phyloP scores from a whole-genome alignment of 2,888 invertebrate genomes.

The Boloria selene region DNA sequence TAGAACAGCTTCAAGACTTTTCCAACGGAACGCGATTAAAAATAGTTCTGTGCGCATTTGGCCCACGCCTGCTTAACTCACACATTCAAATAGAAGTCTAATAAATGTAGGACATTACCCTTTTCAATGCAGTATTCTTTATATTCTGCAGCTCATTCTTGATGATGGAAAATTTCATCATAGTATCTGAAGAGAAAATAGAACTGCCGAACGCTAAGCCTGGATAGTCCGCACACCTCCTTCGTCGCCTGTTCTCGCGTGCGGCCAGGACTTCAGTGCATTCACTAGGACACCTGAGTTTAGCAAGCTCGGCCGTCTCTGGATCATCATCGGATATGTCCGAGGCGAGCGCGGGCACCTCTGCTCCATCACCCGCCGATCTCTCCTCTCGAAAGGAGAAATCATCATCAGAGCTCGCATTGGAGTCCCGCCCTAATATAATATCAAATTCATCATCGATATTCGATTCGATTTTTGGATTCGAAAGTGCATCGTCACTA shows the following conservation, averaged over 20 bases:
- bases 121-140: slow-evolving; percentile 96
- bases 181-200: slow-evolving; percentile 96
- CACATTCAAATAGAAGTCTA: slow-evolving; percentile 65
- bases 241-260: slow-evolving; percentile 88
- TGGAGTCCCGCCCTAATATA: slow-evolving; percentile 52
- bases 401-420: slow-evolving; percentile 72
- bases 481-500: slow-evolving; percentile 82
- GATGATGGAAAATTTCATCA: slow-evolving; percentile 99
- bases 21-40: slow-evolving; percentile 67
- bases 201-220: slow-evolving; percentile 95
- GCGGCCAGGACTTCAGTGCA: slow-evolving; percentile 94
- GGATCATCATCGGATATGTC: slow-evolving; percentile 86
- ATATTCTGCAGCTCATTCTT: slow-evolving; percentile 98
- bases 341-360: slow-evolving; percentile 58
- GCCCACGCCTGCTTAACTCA: slow-evolving; percentile 65
- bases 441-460: slow-evolving; percentile 66
- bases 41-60: slow-evolving; percentile 79
- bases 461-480: slow-evolving; percentile 70
- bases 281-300: slow-evolving; percentile 93
- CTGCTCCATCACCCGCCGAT: slow-evolving; percentile 75
- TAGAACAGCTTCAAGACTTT: slow-evolving; percentile 60
- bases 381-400: slow-evolving; percentile 72
- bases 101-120: slow-evolving; percentile 88
- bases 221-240: slow-evolving; percentile 95
- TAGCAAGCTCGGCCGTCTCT: slow-evolving; percentile 90